Evolutionary conservation across 1,140 invertebrate genomes (phyloP).

Genomic region (Pinna nobilis): DNA sequence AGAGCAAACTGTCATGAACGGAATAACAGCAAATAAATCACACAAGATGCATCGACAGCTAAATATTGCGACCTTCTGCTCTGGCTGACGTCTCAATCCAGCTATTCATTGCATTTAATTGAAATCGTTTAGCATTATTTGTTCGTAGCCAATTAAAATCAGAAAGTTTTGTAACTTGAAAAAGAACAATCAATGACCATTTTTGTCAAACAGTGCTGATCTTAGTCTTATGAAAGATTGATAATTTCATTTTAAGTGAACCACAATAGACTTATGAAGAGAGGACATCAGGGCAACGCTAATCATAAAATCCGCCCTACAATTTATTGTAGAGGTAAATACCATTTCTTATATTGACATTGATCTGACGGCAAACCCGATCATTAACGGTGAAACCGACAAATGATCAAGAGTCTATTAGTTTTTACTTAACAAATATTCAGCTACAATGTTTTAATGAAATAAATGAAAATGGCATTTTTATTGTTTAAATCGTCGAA

Average conservation of each 20-base stretch:
- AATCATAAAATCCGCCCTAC: neutral
- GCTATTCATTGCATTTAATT: neutral
- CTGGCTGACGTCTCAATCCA: neutral
- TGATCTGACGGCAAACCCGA: slow-evolving; percentile 7
- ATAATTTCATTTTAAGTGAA: slow-evolving; percentile 6
- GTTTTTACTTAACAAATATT: slow-evolving; percentile 26
- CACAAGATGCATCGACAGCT: neutral
- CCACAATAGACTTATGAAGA: slow-evolving; percentile 6
- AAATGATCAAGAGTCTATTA: slow-evolving; percentile 25
- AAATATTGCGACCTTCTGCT: neutral
- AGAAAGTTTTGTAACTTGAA: slow-evolving; percentile 16
- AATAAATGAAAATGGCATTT: too few species aligned
- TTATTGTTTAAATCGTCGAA: too few species aligned
- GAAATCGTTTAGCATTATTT: slow-evolving; percentile 7
- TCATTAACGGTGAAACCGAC: slow-evolving; percentile 1
- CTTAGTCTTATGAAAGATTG: neutral
- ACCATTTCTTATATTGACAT: slow-evolving; percentile 4
- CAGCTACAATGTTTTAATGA: too few species aligned
- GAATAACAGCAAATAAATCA: neutral
- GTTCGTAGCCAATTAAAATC: slow-evolving; percentile 20
- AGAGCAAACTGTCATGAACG: neutral
- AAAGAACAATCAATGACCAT: neutral
- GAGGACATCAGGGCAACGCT: neutral
- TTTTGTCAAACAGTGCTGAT: slow-evolving; percentile 2
- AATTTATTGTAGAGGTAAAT: too few species aligned